These are phyloP conservation scores for Sylvietta virens DNA, from an alignment of 2,113 vertebrate genomes.

Conservation along the genomic window DNA sequence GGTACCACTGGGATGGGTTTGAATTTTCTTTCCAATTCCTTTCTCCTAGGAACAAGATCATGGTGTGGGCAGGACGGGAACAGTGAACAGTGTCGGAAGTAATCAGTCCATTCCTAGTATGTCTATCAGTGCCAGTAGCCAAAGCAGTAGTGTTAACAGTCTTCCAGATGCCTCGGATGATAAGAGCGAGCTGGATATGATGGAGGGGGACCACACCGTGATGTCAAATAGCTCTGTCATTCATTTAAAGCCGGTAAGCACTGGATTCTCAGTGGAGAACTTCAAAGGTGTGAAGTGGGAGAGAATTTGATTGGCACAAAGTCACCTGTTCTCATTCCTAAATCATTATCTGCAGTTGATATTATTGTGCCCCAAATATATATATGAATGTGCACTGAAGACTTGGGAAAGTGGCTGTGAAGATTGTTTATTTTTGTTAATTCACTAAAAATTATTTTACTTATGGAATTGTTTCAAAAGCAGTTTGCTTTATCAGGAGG, in stretches of 20 bases:
- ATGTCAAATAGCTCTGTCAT: constrained; percentile 98
- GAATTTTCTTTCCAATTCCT: background rate
- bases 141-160: constrained; percentile 99
- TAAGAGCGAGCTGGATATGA: constrained; percentile 93
- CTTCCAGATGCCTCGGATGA: constrained; percentile 92
- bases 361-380: background rate
- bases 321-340: background rate
- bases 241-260: constrained; percentile 89
- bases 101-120: constrained; percentile 99
- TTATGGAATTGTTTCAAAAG: background rate
- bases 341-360: background rate
- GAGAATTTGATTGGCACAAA: background rate
- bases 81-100: constrained; percentile 98
- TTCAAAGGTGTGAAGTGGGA: background rate
- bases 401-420: background rate
- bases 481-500: background rate
- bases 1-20: background rate
- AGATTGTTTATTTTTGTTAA: background rate
- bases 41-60: constrained; percentile 87
- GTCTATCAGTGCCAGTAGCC: constrained; percentile 99
- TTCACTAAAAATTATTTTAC: background rate
- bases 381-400: background rate
- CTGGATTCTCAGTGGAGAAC: background rate
- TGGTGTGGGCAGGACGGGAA: constrained; percentile 87
- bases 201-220: constrained; percentile 95